Evolutionary conservation across 2,113 vertebrate genomes (phyloP), one percentile per base, ranked within the genome.

Genomic region (Amphiprion ocellaris): DNA sequence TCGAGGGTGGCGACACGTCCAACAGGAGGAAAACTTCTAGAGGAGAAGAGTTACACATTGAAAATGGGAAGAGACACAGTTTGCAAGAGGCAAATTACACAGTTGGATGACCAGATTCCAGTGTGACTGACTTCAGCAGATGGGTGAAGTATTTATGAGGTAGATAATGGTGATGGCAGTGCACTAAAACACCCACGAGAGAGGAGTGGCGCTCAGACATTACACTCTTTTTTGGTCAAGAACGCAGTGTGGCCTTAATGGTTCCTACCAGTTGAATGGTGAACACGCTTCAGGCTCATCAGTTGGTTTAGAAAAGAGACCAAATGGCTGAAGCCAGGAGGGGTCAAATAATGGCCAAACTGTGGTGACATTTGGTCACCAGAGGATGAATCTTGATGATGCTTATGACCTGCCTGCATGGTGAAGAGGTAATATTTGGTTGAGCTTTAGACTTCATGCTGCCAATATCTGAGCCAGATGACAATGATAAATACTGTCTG

Each of bases 61-160:
- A 33, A 52, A 44, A 7, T 21, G 2, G 2, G 28, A 30, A 1
- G 28, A 5, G 28, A 30, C 28, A 41, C 23, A 17, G 10, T 55
- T 37, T 54, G 67, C 12, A 50, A 33, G 52, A 72, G 69, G 53
- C 47, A 37, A 66, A 80, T 80, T 37, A 73, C 47, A 74, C 39
- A 74, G 54, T 23, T 33, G 69, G 54, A 53, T 60, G 62, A 17
- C 26, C 39, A 62, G 68, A 63, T 74, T 24, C 63, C 39, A 56
- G 30, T 47, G 46, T 54, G 46, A 41, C 30, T 66, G 65, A 30
- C 37, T 56, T 30, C 56, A 50, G 58, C 70, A 81, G 79, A 74
- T 69, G 71, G 77, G 39, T 59, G 71, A 63, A 23, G 58, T 50
- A 21, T 69, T 81, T 44, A 69, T 21, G 71, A 69, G 69, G 50